Percentiles rank a stretch among this genome's conserved stretches.
Conservation (phyloP, 2,797 vertebrate species). For the Manis javanica region DNA sequence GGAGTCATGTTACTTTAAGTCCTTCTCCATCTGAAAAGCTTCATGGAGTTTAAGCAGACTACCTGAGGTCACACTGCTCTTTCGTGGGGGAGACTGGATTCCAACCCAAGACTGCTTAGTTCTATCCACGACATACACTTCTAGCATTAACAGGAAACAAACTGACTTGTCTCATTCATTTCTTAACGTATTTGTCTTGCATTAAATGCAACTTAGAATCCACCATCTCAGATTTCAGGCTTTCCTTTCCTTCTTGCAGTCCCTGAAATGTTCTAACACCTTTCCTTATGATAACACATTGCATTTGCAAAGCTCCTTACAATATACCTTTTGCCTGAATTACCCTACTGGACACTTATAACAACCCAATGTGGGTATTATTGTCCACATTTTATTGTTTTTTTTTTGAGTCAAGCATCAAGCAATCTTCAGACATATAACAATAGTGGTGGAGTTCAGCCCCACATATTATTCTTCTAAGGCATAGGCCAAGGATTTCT, state of each 20-base stretch:
- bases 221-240: not conserved
- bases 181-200: not conserved
- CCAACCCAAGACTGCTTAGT: not conserved
- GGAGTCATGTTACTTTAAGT: not conserved
- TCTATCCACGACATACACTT: rapidly evolving
- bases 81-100: not conserved
- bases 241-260: not conserved
- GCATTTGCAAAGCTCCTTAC: not conserved
- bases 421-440: not conserved
- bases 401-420: not conserved
- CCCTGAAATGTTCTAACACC: not conserved
- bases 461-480: not conserved
- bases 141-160: not conserved
- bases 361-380: rapidly evolving
- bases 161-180: not conserved
- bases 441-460: not conserved
- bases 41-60: not conserved
- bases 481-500: not conserved
- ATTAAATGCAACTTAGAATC: not conserved
- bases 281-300: not conserved
- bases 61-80: not conserved
- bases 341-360: rapidly evolving
- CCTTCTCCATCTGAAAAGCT: not conserved
- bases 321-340: rapidly evolving
- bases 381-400: not conserved